phyloP scores from a whole-genome alignment of 2,113 vertebrate genomes.

The Boulengerochromis microlepis region DNA sequence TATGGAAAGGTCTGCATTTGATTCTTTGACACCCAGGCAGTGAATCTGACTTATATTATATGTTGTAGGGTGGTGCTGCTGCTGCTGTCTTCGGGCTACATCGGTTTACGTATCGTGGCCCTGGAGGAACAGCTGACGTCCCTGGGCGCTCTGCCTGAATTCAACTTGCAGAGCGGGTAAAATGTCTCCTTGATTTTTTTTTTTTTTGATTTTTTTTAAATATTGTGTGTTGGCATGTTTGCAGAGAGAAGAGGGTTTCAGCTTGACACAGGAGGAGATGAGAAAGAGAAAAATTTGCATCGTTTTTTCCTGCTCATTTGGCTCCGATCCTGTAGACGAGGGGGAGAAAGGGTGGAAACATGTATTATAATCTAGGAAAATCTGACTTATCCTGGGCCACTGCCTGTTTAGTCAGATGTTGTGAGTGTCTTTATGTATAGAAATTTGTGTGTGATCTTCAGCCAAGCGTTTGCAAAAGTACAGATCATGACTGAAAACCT shows the following conservation, averaged over 20 bases:
- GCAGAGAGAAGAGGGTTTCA: background rate
- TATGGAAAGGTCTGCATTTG: background rate
- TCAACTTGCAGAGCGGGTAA: conserved; percentile 69
- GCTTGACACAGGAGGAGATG: background rate
- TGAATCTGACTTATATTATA: background rate
- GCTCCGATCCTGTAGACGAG: background rate
- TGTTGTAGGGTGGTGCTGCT: conserved; percentile 74
- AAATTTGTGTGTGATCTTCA: background rate
- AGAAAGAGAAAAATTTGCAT: background rate
- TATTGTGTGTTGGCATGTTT: background rate
- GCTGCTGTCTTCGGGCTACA: conserved; percentile 82
- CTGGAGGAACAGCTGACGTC: conserved; percentile 79
- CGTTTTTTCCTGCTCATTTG: background rate
- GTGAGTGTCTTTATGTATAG: background rate
- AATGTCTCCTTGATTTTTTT: background rate
- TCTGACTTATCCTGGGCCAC: background rate
- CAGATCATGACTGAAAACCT: rapidly evolving
- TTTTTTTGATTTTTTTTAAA: rapidly evolving
- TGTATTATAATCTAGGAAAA: background rate
- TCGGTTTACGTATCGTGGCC: conserved; percentile 77
- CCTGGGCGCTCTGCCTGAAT: conserved; percentile 65
- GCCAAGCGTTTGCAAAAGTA: background rate
- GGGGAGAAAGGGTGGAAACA: background rate
- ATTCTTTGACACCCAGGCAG: background rate
- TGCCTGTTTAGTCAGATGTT: background rate